Evolutionary conservation across 1,140 invertebrate species (phyloP).

Genomic region (Helicorthomorpha holstii): DNA sequence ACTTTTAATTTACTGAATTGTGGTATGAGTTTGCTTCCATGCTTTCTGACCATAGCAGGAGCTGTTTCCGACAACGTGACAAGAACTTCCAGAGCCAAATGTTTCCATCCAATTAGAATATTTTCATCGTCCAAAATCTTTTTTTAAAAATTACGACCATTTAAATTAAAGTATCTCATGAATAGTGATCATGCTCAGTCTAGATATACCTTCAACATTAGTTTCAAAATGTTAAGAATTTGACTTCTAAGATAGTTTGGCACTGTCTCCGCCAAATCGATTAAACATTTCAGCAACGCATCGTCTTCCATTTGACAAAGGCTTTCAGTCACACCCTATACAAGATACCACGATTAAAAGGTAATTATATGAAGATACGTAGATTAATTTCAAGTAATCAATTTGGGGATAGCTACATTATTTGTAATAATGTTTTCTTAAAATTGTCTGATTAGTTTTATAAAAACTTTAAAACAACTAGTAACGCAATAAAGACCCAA

Average conservation of each 20-base stretch:
- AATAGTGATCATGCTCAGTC: background rate
- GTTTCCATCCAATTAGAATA: conserved; percentile 66
- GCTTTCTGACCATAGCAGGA: conserved; percentile 86
- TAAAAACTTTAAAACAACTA: conserved; percentile 1
- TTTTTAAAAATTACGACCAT: too few species aligned
- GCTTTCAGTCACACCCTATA: conserved; percentile 54
- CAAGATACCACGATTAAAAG: too few species aligned
- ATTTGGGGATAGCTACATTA: too few species aligned
- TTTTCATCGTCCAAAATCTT: conserved; percentile 50
- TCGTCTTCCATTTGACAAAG: conserved; percentile 76
- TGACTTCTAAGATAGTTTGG: conserved; percentile 83
- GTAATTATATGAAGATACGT: too few species aligned
- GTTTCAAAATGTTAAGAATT: conserved; percentile 66
- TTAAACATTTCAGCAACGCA: conserved; percentile 69
- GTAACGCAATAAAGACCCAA: conserved; percentile 2
- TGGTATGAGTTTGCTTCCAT: conserved; percentile 55
- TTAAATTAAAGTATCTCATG: conserved; percentile 1
- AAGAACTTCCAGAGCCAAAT: conserved; percentile 81
- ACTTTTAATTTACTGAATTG: conserved; percentile 15
- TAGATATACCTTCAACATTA: conserved; percentile 64
- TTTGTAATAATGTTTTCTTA: too few species aligned
- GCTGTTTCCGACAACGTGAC: conserved; percentile 89
- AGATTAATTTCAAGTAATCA: too few species aligned
- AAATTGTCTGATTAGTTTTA: too few species aligned
- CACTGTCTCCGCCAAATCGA: conserved; percentile 80